A percentile compares a stretch with the other conserved stretches of the same genome.
phyloP scores from a whole-genome alignment of 1,140 invertebrate genomes.

The Achatina immaculata region DNA sequence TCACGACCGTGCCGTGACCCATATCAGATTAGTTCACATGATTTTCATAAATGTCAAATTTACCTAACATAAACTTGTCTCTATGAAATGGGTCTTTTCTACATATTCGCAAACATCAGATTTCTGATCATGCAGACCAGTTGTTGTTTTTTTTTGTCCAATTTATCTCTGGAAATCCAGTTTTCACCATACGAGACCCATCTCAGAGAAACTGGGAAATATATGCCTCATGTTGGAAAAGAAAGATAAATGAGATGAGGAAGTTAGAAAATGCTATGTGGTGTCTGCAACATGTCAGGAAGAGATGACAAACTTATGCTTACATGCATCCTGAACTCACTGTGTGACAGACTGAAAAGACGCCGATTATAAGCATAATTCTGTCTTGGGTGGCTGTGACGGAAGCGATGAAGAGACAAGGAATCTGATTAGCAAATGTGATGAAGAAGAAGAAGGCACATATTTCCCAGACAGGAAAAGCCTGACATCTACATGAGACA shows the following conservation, averaged over 20 bases:
- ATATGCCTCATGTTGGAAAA: background rate
- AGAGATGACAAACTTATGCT: too few species aligned
- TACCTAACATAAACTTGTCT: background rate
- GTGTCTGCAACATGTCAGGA: too few species aligned
- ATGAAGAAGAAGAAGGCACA: background rate
- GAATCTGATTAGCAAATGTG: background rate
- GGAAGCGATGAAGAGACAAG: background rate
- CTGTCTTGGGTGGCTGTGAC: background rate
- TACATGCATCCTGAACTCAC: too few species aligned
- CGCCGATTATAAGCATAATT: background rate
- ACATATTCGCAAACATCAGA: background rate
- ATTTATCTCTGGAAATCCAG: background rate
- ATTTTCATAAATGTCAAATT: background rate
- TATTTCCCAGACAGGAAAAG: background rate
- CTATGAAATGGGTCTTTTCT: background rate
- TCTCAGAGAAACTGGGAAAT: constrained; percentile 9
- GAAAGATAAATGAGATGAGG: background rate
- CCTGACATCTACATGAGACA: background rate
- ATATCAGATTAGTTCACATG: constrained; percentile 33
- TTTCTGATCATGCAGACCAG: too few species aligned
- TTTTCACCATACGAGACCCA: constrained; percentile 12
- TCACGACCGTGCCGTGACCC: constrained; percentile 68
- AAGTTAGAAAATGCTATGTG: too few species aligned
- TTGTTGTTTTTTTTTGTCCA: too few species aligned
- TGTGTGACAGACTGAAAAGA: too few species aligned